Base-by-base conservation (phyloP, 2,888 invertebrate species). In the Orthonevra nobilis region DNA sequence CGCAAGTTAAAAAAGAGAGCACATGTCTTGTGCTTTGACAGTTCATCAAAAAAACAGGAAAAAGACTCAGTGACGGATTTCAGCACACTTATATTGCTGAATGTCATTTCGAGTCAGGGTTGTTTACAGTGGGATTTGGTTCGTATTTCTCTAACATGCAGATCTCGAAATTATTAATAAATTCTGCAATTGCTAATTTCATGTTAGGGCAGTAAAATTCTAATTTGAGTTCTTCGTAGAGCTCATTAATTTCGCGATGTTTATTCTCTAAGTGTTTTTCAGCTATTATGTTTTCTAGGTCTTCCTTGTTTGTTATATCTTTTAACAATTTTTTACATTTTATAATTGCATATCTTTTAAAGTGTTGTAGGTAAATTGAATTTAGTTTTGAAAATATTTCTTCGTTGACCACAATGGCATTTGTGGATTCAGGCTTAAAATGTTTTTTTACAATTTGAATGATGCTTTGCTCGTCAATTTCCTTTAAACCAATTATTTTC, bases 71-170 rank as follows among this genome's bases (percentile, higher is more conserved):
- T n/a, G n/a, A n/a, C n/a, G n/a, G n/a, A n/a, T n/a, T n/a, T n/a
- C n/a, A n/a, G n/a, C n/a, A n/a, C n/a, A n/a, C n/a, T n/a, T n/a
- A n/a, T n/a, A n/a, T n/a, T n/a, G n/a, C n/a, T n/a, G n/a, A n/a
- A n/a, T n/a, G n/a, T n/a, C n/a, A n/a, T n/a, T n/a, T n/a, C n/a
- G n/a, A n/a, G n/a, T n/a, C n/a, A n/a, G n/a, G n/a, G n/a, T n/a
- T n/a, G n/a, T n/a, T n/a, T n/a, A n/a, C n/a, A n/a, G n/a, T n/a
- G n/a, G n/a, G n/a, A n/a, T n/a, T n/a, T n/a, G n/a, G n/a, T 42
- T 69, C 69, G 17, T 60, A 60, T 20, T 69, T 69, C 26, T 32
- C 32, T 19, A 50, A 42, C 1, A 32, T 52, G 14, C 69, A 60
- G 14, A 40, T 52, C 23, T 38, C 69, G 44, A 17, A 54, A 23